These are phyloP conservation scores for Eriosoma lanigerum DNA, from an alignment of 1,140 invertebrate species.

Conservation along the genomic window DNA sequence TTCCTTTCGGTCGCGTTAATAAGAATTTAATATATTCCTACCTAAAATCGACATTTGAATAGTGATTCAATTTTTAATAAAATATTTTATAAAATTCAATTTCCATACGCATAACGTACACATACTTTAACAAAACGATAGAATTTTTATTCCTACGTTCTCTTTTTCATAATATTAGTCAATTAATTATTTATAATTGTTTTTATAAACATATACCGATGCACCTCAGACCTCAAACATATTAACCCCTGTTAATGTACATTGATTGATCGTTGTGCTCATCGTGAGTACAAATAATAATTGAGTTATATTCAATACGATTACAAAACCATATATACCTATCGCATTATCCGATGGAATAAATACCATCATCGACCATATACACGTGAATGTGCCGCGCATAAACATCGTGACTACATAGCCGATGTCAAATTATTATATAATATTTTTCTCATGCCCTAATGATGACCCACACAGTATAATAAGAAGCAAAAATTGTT, in stretches of 20 bases:
- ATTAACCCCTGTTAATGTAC: neutral
- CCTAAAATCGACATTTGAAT: neutral
- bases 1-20: neutral
- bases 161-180: neutral
- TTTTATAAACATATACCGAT: neutral
- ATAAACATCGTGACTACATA: conserved; percentile 19
- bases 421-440: conserved; percentile 7
- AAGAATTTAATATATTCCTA: neutral
- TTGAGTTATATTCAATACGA: conserved; percentile 12
- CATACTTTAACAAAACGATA: neutral
- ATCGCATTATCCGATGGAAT: neutral
- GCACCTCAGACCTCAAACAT: too few relatives aligned
- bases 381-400: neutral
- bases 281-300: neutral
- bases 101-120: too few relatives aligned
- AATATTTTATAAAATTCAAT: too few relatives aligned
- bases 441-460: conserved; percentile 30
- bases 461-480: conserved; percentile 36
- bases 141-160: neutral
- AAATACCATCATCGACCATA: neutral
- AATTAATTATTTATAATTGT: conserved; percentile 21
- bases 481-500: neutral
- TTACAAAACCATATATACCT: neutral
- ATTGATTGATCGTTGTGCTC: neutral
- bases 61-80: too few relatives aligned